Base-by-base conservation (phyloP, 2,888 invertebrate genomes). In the Spodoptera littoralis region DNA sequence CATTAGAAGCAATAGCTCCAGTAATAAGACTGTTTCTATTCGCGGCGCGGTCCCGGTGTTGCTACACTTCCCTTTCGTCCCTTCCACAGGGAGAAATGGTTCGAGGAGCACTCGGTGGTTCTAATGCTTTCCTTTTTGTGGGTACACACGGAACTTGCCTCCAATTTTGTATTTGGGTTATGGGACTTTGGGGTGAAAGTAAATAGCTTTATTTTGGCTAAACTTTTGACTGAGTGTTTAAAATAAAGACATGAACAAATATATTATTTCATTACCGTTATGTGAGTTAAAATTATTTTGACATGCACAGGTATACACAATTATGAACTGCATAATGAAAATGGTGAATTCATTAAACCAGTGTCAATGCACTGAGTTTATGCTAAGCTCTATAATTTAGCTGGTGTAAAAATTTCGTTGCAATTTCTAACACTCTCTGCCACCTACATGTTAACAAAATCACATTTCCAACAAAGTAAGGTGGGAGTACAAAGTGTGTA, bases 11-110 rank as follows among this genome's bases (percentile, higher is more conserved):
- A 65, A 77, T 77, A 65, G 67, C 60, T 65, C 76, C 62, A 58
- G 77, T 77, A 79, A 77, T 77, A 77, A 79, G 79, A 79, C 74
- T 68, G 70, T 77, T 77, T 77, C 77, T 79, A 77, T 79, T 77
- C 79, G 63, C 56, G 52, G 43, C 61, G 73, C 67, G 79, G 12
- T 53, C 41, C 60, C 53, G 48, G 70, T 63, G 68, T 73, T 68
- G 59, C 79, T 22, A 72, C 11, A 11, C 1, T n/a, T 18, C 27
- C 11, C 9, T 12, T 60, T 22, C 24, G 12, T 50, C 53, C 60
- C 75, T 45, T 22, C 30, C 11, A 12, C 27, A 13, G 46, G 8
- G 46, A 47, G 49, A 47, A 71, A 47, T 22, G 24, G 46, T 64
- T 54, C 4, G 18, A 9, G 36, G 11, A 3, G 12, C 47, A 30